phyloP scores from a whole-genome alignment of 2,113 vertebrate genomes.

The Ciconia maguari region DNA sequence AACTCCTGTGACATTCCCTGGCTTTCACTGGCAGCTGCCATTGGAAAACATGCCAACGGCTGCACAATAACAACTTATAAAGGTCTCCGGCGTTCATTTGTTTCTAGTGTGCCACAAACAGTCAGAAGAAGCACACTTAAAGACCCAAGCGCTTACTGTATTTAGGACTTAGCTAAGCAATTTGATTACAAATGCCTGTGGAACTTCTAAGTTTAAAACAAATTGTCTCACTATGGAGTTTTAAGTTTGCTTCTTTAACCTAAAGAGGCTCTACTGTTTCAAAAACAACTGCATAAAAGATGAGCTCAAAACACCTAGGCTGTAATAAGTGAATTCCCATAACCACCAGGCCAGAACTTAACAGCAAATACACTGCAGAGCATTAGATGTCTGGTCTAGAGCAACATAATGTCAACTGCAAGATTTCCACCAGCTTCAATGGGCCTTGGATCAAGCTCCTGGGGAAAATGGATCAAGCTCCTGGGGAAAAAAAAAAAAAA shows the following conservation, averaged over 20 bases:
- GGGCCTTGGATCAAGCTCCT: background rate
- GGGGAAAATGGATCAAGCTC: background rate
- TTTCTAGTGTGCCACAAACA: background rate
- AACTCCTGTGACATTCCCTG: background rate
- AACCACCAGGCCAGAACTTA: background rate
- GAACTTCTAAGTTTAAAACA: background rate
- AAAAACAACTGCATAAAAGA: background rate
- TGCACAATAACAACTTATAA: background rate
- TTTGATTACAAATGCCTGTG: background rate
- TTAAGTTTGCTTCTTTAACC: background rate
- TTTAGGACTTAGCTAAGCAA: background rate
- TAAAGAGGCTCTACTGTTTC: background rate
- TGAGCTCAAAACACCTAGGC: background rate
- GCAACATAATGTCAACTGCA: background rate
- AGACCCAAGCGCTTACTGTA: background rate
- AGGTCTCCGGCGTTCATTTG: background rate
- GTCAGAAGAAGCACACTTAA: background rate
- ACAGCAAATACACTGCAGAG: background rate
- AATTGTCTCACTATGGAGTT: background rate
- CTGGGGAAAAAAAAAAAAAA: too few relatives aligned
- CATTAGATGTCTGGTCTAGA: background rate
- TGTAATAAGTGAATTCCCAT: background rate
- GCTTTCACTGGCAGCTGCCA: background rate
- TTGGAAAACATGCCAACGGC: background rate
- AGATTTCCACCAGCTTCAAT: background rate